Conservation (phyloP, 1,140 invertebrate species). For the Drosophila prosaltans region DNA sequence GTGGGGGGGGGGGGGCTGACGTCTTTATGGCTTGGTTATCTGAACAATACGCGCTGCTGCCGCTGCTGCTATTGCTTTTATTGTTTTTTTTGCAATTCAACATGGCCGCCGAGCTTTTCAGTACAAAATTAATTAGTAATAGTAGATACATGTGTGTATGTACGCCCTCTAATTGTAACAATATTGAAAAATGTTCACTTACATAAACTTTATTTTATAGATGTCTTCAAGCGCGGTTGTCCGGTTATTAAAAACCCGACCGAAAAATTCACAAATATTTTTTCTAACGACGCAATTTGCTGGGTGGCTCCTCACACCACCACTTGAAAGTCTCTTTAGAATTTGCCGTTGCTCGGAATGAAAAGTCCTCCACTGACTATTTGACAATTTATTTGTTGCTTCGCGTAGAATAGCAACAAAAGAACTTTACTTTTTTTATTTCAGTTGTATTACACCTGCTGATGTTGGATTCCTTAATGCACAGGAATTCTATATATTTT, state of each 20-base stretch:
- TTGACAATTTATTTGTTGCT: slow-evolving; percentile 58
- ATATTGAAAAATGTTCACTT: slow-evolving; percentile 39
- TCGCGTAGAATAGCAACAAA: slow-evolving; percentile 55
- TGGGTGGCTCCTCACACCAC: slow-evolving; percentile 72
- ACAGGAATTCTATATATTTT: slow-evolving; percentile 15
- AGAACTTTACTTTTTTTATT: slow-evolving; percentile 22
- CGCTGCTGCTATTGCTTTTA: background rate
- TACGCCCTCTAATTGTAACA: slow-evolving; percentile 6
- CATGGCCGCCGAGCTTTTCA: slow-evolving; percentile 55
- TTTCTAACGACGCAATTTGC: slow-evolving; percentile 56
- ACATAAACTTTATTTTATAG: slow-evolving; percentile 45
- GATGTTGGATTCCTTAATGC: slow-evolving; percentile 3
- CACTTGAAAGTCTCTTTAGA: slow-evolving; percentile 43
- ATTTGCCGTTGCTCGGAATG: slow-evolving; percentile 58
- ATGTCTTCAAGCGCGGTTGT: slow-evolving; percentile 63
- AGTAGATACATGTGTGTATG: slow-evolving; percentile 21
- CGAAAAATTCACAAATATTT: slow-evolving; percentile 50
- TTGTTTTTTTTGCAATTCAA: slow-evolving; percentile 47
- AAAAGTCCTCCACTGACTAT: slow-evolving; percentile 17
- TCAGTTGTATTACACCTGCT: slow-evolving; percentile 25
- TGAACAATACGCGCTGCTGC: background rate
- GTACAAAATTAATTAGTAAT: slow-evolving; percentile 15
- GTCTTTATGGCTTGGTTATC: slow-evolving; percentile 7
- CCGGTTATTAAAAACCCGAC: slow-evolving; percentile 64
- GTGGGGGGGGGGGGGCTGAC: background rate